Evolutionary conservation across 2,113 vertebrate genomes (phyloP).

Genomic region (Morone saxatilis): DNA sequence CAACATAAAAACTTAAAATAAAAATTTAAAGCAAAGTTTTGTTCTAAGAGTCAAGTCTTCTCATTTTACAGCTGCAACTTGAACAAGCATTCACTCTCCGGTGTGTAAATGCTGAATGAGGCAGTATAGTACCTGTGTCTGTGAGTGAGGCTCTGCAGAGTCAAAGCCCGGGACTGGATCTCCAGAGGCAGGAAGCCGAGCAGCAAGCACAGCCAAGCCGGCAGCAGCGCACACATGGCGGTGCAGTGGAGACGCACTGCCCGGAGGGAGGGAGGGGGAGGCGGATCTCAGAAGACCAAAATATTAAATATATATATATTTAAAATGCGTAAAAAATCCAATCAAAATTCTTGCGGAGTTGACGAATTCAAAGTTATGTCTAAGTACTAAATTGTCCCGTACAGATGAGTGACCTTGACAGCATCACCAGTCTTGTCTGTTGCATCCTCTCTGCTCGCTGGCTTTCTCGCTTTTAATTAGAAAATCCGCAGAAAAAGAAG

Average conservation of each 20-base stretch:
- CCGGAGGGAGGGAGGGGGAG: not conserved
- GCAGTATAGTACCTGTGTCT: constrained; percentile 64
- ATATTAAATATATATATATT: not conserved
- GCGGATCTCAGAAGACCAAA: constrained; percentile 10
- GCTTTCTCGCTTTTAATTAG: not conserved
- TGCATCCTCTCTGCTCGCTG: constrained; percentile 34
- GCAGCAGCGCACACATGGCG: constrained; percentile 61
- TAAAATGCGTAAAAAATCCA: not conserved
- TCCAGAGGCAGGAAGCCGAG: constrained; percentile 72
- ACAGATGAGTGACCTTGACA: not conserved
- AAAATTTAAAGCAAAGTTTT: not conserved
- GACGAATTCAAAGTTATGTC: not conserved
- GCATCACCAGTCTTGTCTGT: constrained; percentile 22
- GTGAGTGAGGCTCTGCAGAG: constrained; percentile 36
- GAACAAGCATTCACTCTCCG: not conserved
- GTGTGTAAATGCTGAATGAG: not conserved
- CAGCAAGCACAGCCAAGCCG: constrained; percentile 72
- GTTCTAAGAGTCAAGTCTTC: not conserved
- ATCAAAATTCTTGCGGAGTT: not conserved
- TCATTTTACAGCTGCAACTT: not conserved
- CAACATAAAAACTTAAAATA: not conserved
- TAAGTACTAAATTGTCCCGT: not conserved
- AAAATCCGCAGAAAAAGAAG: not conserved
- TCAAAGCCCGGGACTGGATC: constrained; percentile 54
- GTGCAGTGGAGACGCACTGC: constrained; percentile 23